Evolutionary conservation across 2,888 invertebrate species (phyloP).

Genomic region (Oscheius sp.): DNA sequence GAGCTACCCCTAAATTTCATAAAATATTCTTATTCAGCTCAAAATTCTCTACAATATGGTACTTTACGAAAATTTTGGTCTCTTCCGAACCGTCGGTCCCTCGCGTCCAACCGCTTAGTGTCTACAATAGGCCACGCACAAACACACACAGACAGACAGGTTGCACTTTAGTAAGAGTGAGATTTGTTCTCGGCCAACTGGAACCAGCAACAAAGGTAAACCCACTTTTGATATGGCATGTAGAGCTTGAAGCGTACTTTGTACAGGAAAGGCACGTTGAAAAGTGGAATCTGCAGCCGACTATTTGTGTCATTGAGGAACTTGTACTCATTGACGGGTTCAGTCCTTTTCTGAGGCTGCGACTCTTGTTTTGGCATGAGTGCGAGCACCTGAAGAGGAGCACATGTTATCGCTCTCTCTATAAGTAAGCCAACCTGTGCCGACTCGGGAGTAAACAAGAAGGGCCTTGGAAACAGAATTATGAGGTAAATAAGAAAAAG

Average conservation of each 20-base stretch:
- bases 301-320: constrained; percentile 41
- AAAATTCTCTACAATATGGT: no score
- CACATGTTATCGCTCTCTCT: background rate
- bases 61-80: no score
- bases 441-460: constrained; percentile 19
- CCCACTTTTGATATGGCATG: constrained; percentile 51
- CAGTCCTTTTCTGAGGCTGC: constrained; percentile 28
- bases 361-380: no score
- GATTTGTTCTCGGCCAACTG: background rate
- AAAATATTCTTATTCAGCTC: no score
- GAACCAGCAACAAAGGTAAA: background rate
- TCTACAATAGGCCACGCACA: no score
- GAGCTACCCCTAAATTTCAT: no score
- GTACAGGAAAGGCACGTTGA: constrained; percentile 51
- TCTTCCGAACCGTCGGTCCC: no score
- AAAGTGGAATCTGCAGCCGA: constrained; percentile 52
- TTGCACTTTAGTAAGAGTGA: no score
- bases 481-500: constrained; percentile 51
- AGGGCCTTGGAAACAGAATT: constrained; percentile 39
- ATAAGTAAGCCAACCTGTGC: background rate
- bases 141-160: no score
- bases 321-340: constrained; percentile 29
- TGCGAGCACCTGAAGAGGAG: no score
- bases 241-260: constrained; percentile 50
- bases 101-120: no score